Evolutionary conservation across 1,140 invertebrate genomes (phyloP), one percentile per base, ranked within the genome.

Genomic region (Drosophila orosa): DNA sequence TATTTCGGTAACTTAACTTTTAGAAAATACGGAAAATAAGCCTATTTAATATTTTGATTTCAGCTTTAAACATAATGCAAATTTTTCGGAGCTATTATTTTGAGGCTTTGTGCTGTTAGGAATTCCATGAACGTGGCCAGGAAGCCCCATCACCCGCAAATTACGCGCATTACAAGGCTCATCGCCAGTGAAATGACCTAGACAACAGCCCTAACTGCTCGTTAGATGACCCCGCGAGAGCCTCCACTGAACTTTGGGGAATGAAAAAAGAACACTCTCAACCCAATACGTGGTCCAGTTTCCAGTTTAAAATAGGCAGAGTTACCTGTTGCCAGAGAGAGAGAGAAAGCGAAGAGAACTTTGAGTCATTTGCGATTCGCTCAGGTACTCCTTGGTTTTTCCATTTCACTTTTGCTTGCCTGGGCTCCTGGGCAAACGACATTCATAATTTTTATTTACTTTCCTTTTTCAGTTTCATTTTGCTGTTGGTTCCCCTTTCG

Each of bases 401-500:
- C 55, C 44, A 54, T 60, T 48, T 54, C 63, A 31, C 35, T 52
- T 27, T 25, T 47, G 25, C 33, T 57, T 44, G n/a, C 22, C 27
- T n/a, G 48, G 29, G 31, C 33, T n/a, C 27, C 65, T 52, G 33
- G 50, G 62, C 73, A 81, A 78, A 76, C 58, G 79, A 83, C 84
- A 86, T 87, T 87, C 76, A 86, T 86, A 86, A 87, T 86, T 86
- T 79, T 73, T 83, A 83, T 87, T 87, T 86, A 83, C 71, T 87
- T 62, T 87, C 50, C 57, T 68, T 85, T 74, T 61, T 50, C 40
- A 59, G 39, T 84, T 77, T 50, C 72, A 29, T 59, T 45, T 39
- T 25, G 31, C 54, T 57, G 44, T 45, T 47, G 58, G 35, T 35
- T 60, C 54, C 42, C 47, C 27, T 40, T 66, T 62, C 44, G 60